Percentiles rank a stretch among this genome's conserved stretches.
Evolutionary conservation across 1,140 invertebrate genomes (phyloP).

Genomic region (Trichonephila inaurata): DNA sequence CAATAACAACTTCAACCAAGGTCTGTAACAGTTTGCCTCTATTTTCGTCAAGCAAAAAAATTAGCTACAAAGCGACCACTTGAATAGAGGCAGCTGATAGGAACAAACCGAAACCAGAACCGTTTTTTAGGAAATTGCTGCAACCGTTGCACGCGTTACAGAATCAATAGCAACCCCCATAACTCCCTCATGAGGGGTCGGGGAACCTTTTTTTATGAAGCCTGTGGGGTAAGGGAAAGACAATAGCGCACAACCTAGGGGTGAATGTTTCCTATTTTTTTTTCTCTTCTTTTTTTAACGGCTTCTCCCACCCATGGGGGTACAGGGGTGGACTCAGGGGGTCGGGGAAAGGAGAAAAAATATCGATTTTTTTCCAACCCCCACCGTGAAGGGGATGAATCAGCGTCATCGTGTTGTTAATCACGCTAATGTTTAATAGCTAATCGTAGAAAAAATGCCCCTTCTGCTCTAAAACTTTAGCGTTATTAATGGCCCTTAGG

Average conservation of each 20-base stretch:
- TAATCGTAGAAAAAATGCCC: slow-evolving; percentile 63
- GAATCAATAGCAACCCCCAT: slow-evolving; percentile 55
- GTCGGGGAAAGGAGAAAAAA: slow-evolving; percentile 36
- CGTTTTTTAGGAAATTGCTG: slow-evolving; percentile 49
- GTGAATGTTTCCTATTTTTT: slow-evolving; percentile 45
- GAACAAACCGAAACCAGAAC: slow-evolving; percentile 54
- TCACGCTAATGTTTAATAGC: slow-evolving; percentile 74
- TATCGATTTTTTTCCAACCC: slow-evolving; percentile 24
- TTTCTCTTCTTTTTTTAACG: slow-evolving; percentile 32
- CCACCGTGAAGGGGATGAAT: slow-evolving; percentile 57
- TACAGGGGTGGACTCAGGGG: neutral
- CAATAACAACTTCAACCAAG: neutral
- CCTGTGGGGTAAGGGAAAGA: slow-evolving; percentile 68
- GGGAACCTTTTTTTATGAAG: slow-evolving; percentile 70
- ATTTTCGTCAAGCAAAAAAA: neutral
- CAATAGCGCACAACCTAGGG: slow-evolving; percentile 63
- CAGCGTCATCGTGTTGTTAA: slow-evolving; percentile 67
- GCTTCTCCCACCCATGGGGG: slow-evolving; percentile 25
- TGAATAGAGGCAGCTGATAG: slow-evolving; percentile 46
- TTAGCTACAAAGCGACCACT: neutral
- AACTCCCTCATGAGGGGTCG: slow-evolving; percentile 67
- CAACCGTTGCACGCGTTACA: slow-evolving; percentile 54
- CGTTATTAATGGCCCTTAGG: slow-evolving; percentile 67
- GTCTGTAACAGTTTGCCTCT: slow-evolving; percentile 2
- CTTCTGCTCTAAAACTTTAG: slow-evolving; percentile 29